A percentile compares a stretch with the other conserved stretches of the same genome.
These are phyloP conservation scores for Sceloporus undulatus DNA, from an alignment of 2,113 vertebrate species.

Conservation along the genomic window DNA sequence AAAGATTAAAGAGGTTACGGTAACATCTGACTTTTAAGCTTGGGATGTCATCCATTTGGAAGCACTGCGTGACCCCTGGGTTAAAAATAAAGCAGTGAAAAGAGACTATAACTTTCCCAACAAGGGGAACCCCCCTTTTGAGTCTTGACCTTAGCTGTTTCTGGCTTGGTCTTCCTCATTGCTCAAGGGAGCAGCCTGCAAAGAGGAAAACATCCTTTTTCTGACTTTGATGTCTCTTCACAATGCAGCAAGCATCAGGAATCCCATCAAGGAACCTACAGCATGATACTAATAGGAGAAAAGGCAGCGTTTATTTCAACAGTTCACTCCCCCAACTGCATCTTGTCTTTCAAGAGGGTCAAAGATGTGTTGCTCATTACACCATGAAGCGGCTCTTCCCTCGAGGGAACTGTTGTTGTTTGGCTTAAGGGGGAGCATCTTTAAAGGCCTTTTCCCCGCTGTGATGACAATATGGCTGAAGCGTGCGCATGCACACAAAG, in stretches of 20 bases:
- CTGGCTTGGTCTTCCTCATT: not conserved
- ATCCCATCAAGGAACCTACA: not conserved
- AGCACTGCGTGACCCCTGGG: too few relatives aligned
- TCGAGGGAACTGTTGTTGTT: not conserved
- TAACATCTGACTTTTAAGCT: not conserved
- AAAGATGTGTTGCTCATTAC: not conserved
- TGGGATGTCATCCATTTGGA: not conserved
- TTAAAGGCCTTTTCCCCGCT: not conserved
- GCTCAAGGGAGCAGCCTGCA: not conserved
- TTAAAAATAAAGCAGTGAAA: not conserved
- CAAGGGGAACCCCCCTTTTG: not conserved
- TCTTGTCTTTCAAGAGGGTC: conserved; percentile 11
- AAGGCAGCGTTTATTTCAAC: not conserved
- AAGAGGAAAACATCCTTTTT: not conserved
- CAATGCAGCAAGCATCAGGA: not conserved
- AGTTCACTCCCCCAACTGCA: not conserved
- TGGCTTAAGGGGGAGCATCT: too few relatives aligned
- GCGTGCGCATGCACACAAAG: too few relatives aligned
- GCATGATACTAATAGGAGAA: not conserved
- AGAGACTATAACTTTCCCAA: not conserved
- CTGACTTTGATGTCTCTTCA: conserved; percentile 10
- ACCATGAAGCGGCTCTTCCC: not conserved
- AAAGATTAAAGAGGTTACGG: not conserved
- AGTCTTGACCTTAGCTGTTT: conserved; percentile 24
- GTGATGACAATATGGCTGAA: not conserved